Percentiles rank a stretch among this genome's conserved stretches.
These are phyloP conservation scores for Synanceia verrucosa DNA, from an alignment of 2,797 vertebrate species.

Conservation along the genomic window DNA sequence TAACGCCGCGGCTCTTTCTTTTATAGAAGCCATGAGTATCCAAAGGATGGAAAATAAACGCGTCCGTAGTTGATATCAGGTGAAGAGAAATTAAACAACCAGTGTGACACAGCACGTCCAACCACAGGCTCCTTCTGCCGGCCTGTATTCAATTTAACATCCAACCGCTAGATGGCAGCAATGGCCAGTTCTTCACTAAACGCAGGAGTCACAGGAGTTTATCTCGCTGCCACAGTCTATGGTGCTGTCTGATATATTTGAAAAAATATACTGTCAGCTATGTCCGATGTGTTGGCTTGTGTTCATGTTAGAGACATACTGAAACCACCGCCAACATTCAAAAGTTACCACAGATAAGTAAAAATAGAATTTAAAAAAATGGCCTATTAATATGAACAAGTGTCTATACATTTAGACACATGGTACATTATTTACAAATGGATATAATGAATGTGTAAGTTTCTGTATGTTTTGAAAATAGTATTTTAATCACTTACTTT, in stretches of 20 bases:
- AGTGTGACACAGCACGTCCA: background rate
- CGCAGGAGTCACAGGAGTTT: too few relatives aligned
- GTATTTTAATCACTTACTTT: background rate
- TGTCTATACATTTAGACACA: too few relatives aligned
- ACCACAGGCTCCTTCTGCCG: background rate
- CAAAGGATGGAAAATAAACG: background rate
- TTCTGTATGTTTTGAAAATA: too few relatives aligned
- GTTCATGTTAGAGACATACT: too few relatives aligned
- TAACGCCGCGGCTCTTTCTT: conserved; percentile 74
- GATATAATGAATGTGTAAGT: background rate
- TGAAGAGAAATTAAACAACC: background rate
- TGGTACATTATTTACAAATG: too few relatives aligned
- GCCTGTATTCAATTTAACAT: background rate
- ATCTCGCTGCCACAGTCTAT: too few relatives aligned
- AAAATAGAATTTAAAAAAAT: too few relatives aligned
- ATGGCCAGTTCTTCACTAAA: background rate
- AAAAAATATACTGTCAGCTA: too few relatives aligned
- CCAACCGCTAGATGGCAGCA: conserved; percentile 66
- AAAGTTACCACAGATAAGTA: too few relatives aligned
- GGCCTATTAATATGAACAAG: too few relatives aligned
- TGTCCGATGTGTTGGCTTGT: background rate
- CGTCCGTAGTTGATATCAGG: background rate
- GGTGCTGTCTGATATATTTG: background rate
- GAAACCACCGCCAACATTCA: too few relatives aligned
- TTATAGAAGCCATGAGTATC: conserved; percentile 72